phyloP scores from a whole-genome alignment of 1,140 invertebrate species.

The Scaptomyza graminum region DNA sequence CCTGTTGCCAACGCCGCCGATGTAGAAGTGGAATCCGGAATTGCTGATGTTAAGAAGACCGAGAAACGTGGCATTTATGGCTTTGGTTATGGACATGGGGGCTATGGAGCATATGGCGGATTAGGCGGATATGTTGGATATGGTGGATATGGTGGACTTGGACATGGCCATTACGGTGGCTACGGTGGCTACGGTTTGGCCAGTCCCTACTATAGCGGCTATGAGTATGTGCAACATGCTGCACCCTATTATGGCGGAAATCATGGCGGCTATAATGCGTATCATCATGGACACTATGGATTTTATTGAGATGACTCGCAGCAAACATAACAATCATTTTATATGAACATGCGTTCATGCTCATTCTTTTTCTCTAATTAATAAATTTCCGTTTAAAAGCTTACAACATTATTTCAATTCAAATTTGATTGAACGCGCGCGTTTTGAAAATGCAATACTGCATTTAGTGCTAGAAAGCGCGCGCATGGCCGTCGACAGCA shows the following conservation, averaged over 20 bases:
- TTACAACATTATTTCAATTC: constrained; percentile 9
- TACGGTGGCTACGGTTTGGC: constrained; percentile 51
- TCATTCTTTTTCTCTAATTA: constrained; percentile 32
- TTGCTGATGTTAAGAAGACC: constrained; percentile 66
- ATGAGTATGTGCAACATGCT: constrained; percentile 58
- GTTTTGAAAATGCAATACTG: constrained; percentile 4
- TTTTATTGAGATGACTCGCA: constrained; percentile 50
- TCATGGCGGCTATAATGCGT: constrained; percentile 66
- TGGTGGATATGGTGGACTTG: constrained; percentile 63
- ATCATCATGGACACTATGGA: constrained; percentile 72
- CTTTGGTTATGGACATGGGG: constrained; percentile 64
- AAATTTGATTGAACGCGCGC: constrained; percentile 14
- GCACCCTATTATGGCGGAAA: constrained; percentile 69
- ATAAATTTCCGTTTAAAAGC: constrained; percentile 42
- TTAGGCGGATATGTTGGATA: constrained; percentile 36
- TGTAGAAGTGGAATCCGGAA: constrained; percentile 28
- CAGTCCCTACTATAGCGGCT: constrained; percentile 68
- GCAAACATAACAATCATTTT: constrained; percentile 5
- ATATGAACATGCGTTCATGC: constrained; percentile 18
- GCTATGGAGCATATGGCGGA: constrained; percentile 53
- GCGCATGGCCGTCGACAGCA: background rate
- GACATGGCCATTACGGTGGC: constrained; percentile 44
- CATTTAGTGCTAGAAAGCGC: constrained; percentile 1
- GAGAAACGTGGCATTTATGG: constrained; percentile 77
- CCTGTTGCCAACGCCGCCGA: constrained; percentile 31